Evolutionary conservation across 2,797 vertebrate species (phyloP).

Genomic region (Hybognathus amarus): DNA sequence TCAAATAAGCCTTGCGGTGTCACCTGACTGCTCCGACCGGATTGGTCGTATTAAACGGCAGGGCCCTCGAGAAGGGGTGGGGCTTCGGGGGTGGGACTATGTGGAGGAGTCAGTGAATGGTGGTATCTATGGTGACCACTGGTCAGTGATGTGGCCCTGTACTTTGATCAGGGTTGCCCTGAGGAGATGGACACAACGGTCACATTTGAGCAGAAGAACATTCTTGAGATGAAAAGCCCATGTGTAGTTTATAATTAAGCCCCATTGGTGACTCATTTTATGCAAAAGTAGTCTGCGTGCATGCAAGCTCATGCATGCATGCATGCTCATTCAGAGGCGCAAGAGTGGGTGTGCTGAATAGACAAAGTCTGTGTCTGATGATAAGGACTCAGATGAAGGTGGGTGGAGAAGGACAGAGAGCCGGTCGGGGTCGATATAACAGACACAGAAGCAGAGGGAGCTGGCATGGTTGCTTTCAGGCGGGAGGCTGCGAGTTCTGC

Average conservation of each 20-base stretch:
- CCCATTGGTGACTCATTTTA: constrained; percentile 41
- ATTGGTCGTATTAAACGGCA: constrained; percentile 56
- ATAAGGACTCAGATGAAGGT: constrained; percentile 37
- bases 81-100: constrained; percentile 21
- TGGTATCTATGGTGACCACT: constrained; percentile 58
- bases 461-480: constrained; percentile 28
- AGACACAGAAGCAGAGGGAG: constrained; percentile 28
- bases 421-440: constrained; percentile 21
- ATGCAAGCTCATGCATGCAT: constrained; percentile 29
- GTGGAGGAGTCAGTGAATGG: constrained; percentile 44
- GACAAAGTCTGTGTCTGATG: constrained; percentile 39
- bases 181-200: constrained; percentile 38
- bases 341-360: constrained; percentile 35
- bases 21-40: constrained; percentile 51
- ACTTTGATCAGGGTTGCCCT: constrained; percentile 60
- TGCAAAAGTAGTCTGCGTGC: constrained; percentile 15
- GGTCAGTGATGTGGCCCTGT: constrained; percentile 64
- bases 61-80: constrained; percentile 1
- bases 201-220: constrained; percentile 11
- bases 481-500: constrained; percentile 10
- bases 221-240: constrained; percentile 28
- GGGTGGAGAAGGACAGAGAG: constrained; percentile 42
- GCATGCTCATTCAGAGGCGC: constrained; percentile 9
- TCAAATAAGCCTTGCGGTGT: constrained; percentile 59
- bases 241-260: constrained; percentile 53